Base-by-base conservation (phyloP, 2,113 vertebrate species). In the Microtus richardsoni region DNA sequence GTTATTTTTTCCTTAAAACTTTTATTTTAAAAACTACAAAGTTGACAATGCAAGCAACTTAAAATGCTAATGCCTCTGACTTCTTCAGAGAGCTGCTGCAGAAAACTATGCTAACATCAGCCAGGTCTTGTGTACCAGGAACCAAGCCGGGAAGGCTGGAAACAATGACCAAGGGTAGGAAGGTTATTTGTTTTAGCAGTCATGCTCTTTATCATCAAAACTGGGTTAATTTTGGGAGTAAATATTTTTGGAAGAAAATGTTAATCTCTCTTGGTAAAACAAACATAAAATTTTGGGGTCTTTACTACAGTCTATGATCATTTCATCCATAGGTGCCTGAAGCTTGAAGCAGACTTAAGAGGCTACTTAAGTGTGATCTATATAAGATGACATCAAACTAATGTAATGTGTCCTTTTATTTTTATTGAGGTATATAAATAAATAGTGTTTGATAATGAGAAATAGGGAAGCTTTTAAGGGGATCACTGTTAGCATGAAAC, bases 1-100 rank as follows among this genome's bases (percentile, higher is more conserved):
- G 58, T 90, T 91, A 71, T 16, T 84, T 96, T 96, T 71, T 49
- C 68, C 91, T 94, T 85, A 91, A 85, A 92, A 62, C 17, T 91
- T 82, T 75, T 89, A 58, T 88, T 83, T 68, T 93, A 30, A 96
- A 68, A 66, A 8, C 52, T 44, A 52, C 22, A 60, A 64, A 90
- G 88, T 54, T 95, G 66, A 16, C 80, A 97, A 82, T 52, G 16
- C 22, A 30, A 22, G 80, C 22, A 93, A 49, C 4, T 89, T 16
- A 11, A 87, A 85, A 85, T 41, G n/a, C 52, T n/a, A 68, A 11
- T 54, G 12, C 54, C 14, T n/a, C n/a, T 41, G 68, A 22, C 9
- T 93, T 85, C 44, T 54, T 84, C 62, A 75, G 83, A 84, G 85
- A 89, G 47, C 58, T 70, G 21, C 88, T 49, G 71, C 24, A 85